Percentiles rank a stretch among this genome's conserved stretches.
Evolutionary conservation across 2,888 invertebrate species (phyloP).

Genomic region (Patella caerulea): DNA sequence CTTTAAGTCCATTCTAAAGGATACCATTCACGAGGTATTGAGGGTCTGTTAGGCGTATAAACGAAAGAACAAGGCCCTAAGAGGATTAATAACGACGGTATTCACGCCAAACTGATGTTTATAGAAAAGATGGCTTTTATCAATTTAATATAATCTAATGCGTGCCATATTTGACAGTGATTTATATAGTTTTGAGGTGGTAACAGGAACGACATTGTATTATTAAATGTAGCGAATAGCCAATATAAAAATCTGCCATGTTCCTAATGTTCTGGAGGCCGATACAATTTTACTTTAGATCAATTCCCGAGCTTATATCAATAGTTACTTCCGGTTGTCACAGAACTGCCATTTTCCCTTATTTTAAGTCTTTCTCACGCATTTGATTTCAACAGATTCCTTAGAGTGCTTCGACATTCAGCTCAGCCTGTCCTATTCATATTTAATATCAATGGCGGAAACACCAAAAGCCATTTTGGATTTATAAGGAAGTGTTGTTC

Average conservation of each 20-base stretch:
- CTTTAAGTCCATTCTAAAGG: not conserved
- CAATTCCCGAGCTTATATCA: too few relatives aligned
- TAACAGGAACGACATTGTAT: not conserved
- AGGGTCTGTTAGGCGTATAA: slow-evolving; percentile 7
- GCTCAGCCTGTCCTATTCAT: too few relatives aligned
- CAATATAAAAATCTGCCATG: not conserved
- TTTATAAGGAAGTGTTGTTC: too few relatives aligned
- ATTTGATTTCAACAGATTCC: too few relatives aligned
- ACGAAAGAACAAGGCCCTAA: slow-evolving; percentile 4
- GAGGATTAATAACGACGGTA: slow-evolving; percentile 4
- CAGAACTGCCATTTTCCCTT: too few relatives aligned
- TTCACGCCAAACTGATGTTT: not conserved
- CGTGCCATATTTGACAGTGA: slow-evolving; percentile 5
- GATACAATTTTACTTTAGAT: too few relatives aligned
- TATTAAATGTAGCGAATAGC: slow-evolving; percentile 2
- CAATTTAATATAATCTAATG: slow-evolving; percentile 10
- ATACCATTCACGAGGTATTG: not conserved
- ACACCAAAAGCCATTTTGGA: too few relatives aligned
- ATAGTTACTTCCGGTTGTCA: too few relatives aligned
- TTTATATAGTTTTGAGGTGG: not conserved
- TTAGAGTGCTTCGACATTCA: too few relatives aligned
- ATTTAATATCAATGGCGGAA: too few relatives aligned
- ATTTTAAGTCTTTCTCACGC: too few relatives aligned
- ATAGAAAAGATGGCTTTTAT: slow-evolving; percentile 8
- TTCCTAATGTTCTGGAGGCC: too few relatives aligned